These are phyloP conservation scores for Gastrophysa polygoni DNA, from an alignment of 2,888 invertebrate species.

Conservation along the genomic window DNA sequence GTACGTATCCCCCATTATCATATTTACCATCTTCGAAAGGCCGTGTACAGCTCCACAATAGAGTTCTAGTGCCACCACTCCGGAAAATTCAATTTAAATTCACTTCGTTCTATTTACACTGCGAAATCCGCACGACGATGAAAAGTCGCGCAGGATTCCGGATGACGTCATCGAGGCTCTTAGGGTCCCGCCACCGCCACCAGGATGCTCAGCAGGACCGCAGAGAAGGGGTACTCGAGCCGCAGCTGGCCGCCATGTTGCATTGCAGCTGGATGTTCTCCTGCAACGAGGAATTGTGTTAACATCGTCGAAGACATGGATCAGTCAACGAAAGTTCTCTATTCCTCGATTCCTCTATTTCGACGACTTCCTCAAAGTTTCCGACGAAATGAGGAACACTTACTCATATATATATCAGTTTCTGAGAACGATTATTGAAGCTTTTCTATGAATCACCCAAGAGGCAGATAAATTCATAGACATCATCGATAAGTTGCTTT, in stretches of 20 bases:
- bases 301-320: too few relatives aligned
- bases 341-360: too few relatives aligned
- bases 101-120: constrained; percentile 21
- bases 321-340: too few relatives aligned
- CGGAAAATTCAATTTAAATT: constrained; percentile 14
- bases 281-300: constrained; percentile 63
- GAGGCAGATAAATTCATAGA: too few relatives aligned
- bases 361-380: too few relatives aligned
- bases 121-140: constrained; percentile 17
- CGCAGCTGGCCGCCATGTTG: constrained; percentile 77
- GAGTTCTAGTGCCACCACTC: constrained; percentile 5
- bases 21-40: constrained; percentile 12
- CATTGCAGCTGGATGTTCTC: constrained; percentile 87
- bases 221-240: constrained; percentile 74
- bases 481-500: too few relatives aligned
- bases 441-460: too few relatives aligned
- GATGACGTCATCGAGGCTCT: constrained; percentile 27
- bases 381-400: too few relatives aligned
- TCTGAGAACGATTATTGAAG: too few relatives aligned
- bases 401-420: too few relatives aligned
- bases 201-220: constrained; percentile 72
- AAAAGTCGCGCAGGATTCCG: constrained; percentile 15
- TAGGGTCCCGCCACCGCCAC: constrained; percentile 66
- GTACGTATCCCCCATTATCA: neutral
- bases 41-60: neutral